Evolutionary conservation across 2,888 invertebrate genomes (phyloP).

Genomic region (Hemaris fuciformis): DNA sequence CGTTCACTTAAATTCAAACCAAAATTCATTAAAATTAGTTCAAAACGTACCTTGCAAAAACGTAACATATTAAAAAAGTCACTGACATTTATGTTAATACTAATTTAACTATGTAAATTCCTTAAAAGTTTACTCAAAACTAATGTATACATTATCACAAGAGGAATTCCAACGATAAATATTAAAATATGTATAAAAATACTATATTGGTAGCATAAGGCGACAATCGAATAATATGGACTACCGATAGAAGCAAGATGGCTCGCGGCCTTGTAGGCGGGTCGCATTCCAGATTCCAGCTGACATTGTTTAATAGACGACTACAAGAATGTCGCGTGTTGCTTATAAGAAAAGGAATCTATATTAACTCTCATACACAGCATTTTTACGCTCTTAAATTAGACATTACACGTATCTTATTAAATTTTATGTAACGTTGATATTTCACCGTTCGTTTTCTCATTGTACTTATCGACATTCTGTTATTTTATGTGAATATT

Average conservation of each 20-base stretch:
- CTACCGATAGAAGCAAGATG: slow-evolving; percentile 43
- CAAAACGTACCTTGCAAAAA: no score
- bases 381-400: slow-evolving; percentile 12
- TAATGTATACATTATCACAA: background rate
- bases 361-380: slow-evolving; percentile 17
- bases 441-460: background rate
- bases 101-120: background rate
- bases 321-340: slow-evolving; percentile 38
- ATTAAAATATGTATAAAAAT: background rate
- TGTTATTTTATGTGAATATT: background rate
- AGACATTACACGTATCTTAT: background rate
- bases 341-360: slow-evolving; percentile 33
- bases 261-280: slow-evolving; percentile 73
- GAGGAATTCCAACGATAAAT: background rate
- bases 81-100: no score
- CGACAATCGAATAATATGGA: slow-evolving; percentile 34
- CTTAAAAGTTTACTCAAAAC: background rate
- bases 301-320: slow-evolving; percentile 62
- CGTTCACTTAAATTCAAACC: no score
- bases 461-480: background rate
- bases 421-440: background rate
- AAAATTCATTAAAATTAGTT: no score
- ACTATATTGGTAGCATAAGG: slow-evolving; percentile 15
- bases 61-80: no score
- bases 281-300: slow-evolving; percentile 75